These are phyloP conservation scores for Syngnathus floridae DNA, from an alignment of 2,113 vertebrate genomes.

Conservation along the genomic window DNA sequence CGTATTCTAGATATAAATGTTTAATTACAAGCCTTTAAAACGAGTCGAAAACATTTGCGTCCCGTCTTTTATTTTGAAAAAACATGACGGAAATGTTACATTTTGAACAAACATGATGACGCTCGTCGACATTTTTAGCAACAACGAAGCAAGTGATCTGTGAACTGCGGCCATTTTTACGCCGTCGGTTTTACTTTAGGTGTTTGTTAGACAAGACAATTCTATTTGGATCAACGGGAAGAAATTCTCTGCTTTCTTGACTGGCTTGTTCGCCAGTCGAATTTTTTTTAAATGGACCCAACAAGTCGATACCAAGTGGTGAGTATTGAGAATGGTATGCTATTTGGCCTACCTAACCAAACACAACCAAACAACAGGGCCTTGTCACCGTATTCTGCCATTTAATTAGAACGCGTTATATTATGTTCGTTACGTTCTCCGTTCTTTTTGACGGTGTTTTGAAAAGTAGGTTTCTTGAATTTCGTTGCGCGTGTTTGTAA, in stretches of 20 bases:
- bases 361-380: constrained; percentile 25
- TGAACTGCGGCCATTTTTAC: constrained; percentile 34
- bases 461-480: neutral
- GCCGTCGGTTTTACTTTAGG: neutral
- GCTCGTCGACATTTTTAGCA: neutral
- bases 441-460: neutral
- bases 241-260: constrained; percentile 1
- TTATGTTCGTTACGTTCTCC: rapidly evolving
- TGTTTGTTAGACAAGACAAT: neutral
- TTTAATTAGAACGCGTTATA: rapidly evolving
- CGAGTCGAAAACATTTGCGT: neutral
- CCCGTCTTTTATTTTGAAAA: neutral
- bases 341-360: constrained; percentile 1
- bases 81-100: neutral
- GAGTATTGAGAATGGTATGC: constrained; percentile 29
- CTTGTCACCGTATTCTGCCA: neutral
- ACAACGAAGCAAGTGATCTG: neutral
- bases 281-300: constrained; percentile 55
- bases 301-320: constrained; percentile 67
- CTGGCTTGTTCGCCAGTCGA: constrained; percentile 38
- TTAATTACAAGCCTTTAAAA: neutral
- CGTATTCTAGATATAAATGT: neutral
- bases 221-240: neutral
- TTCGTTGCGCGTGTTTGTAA: too few relatives aligned
- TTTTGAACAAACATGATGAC: neutral